These are phyloP conservation scores for Trachymyrmex septentrionalis DNA, from an alignment of 1,140 invertebrate species.

Conservation along the genomic window DNA sequence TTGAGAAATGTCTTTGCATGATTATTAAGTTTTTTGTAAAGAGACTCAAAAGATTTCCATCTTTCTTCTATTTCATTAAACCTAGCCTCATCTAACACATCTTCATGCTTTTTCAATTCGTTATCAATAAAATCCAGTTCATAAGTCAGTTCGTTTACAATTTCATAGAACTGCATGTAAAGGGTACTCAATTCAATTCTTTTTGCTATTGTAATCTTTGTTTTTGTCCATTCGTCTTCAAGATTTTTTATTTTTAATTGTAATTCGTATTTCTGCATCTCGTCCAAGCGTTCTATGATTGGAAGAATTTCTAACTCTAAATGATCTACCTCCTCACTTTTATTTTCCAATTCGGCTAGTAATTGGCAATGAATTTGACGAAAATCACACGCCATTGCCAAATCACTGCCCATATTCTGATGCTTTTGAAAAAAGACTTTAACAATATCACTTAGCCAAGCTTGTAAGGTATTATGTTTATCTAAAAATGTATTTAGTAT, in stretches of 20 bases:
- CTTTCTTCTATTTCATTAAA: slow-evolving; percentile 88
- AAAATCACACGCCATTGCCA: slow-evolving; percentile 91
- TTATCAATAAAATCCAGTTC: slow-evolving; percentile 90
- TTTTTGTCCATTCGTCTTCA: slow-evolving; percentile 88
- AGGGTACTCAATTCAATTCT: slow-evolving; percentile 89
- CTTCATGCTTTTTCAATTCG: slow-evolving; percentile 84
- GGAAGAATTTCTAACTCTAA: slow-evolving; percentile 89
- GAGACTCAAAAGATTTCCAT: slow-evolving; percentile 88
- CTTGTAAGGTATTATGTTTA: slow-evolving; percentile 90
- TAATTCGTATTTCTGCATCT: slow-evolving; percentile 88
- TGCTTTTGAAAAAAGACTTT: slow-evolving; percentile 92
- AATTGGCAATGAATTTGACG: slow-evolving; percentile 92
- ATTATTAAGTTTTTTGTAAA: slow-evolving; percentile 88
- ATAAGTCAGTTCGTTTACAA: slow-evolving; percentile 89
- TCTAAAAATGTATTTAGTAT: slow-evolving; percentile 90
- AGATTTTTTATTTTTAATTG: slow-evolving; percentile 89
- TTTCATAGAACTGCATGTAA: slow-evolving; percentile 92
- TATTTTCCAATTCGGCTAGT: slow-evolving; percentile 91
- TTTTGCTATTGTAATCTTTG: slow-evolving; percentile 89
- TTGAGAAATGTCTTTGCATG: slow-evolving; percentile 91
- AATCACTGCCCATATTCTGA: slow-evolving; percentile 91
- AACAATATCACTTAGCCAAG: slow-evolving; percentile 91
- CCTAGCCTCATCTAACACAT: slow-evolving; percentile 87
- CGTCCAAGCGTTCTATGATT: slow-evolving; percentile 90
- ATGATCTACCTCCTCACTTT: slow-evolving; percentile 78